Base-by-base conservation (phyloP, 2,113 vertebrate genomes). In the Phalacrocorax pelagicus region DNA sequence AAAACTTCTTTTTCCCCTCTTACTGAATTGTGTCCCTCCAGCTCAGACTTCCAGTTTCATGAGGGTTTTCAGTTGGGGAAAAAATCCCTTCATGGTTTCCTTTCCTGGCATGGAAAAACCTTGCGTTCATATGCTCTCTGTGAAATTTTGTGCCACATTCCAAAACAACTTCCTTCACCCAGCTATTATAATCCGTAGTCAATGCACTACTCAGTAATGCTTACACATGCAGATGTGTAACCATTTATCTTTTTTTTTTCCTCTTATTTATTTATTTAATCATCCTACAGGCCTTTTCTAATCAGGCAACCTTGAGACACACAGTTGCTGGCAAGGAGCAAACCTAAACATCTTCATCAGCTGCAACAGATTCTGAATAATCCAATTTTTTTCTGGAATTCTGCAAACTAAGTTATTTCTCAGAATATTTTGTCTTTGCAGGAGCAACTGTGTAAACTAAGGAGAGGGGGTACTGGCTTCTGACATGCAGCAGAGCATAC, bases 221-320 rank as follows among this genome's bases (percentile, higher is more conserved):
- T 78, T 49, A 52, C 4, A 22, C 23, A 54, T 42, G 13, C 29
- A 85, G 12, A 74, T 61, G 5, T 49, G 19, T 34, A 57, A 69
- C 12, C 1, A 0, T 13, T 7, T 12, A 6, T 38, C 6, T n/a
- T n/a, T 24, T n/a, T n/a, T 44, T 51, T 27, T 21, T 1, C 12
- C 2, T 15, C 0, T 24, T 19, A 8, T 10, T 22, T 23, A 55
- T 55, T 44, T 38, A 8, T 29, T 86, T 55, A 23, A 42, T 34
- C 30, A 54, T 18, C 47, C 46, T 63, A 47, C 34, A 69, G 21
- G 29, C 8, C 27, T 61, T n/a, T 69, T 73, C 27, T 62, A 46
- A 74, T 59, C 19, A 34, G 40, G 40, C n/a, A 74, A 4, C 55
- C 51, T 58, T 46, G 54, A 90, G 46, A 73, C 1, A 61, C 26